phyloP scores from a whole-genome alignment of 2,888 invertebrate genomes.

The Acronicta alni region DNA sequence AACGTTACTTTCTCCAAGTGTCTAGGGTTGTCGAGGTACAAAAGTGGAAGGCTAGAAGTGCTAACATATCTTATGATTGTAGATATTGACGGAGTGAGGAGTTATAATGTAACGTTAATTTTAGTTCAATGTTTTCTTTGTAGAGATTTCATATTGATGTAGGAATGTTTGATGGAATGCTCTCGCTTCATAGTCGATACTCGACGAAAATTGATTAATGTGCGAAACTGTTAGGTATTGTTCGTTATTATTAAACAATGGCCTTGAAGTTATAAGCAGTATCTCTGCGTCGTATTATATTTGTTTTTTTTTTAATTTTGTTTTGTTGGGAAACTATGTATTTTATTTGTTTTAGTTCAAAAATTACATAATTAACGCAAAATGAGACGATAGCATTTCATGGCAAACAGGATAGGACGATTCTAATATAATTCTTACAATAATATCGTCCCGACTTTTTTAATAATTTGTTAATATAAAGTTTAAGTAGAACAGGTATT shows the following conservation, averaged over 20 bases:
- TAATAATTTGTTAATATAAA: constrained; percentile 86
- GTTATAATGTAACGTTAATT: constrained; percentile 80
- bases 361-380: constrained; percentile 42
- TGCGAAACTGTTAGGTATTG: constrained; percentile 35
- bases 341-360: constrained; percentile 52
- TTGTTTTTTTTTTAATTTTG: constrained; percentile 42
- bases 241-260: constrained; percentile 44
- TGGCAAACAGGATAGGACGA: constrained; percentile 80
- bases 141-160: constrained; percentile 84
- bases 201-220: constrained; percentile 32
- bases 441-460: constrained; percentile 87
- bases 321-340: constrained; percentile 51
- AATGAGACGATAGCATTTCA: constrained; percentile 75
- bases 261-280: constrained; percentile 36
- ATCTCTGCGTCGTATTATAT: constrained; percentile 40
- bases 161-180: constrained; percentile 81
- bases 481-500: constrained; percentile 80
- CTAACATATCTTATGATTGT: constrained; percentile 86
- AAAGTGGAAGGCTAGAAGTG: constrained; percentile 68
- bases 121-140: constrained; percentile 86
- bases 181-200: constrained; percentile 61
- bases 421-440: constrained; percentile 89
- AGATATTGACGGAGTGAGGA: constrained; percentile 74
- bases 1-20: constrained; percentile 66
- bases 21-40: constrained; percentile 60